Percentiles rank a stretch among this genome's conserved stretches.
Conservation (phyloP, 2,113 vertebrate species). For the Phocoena phocoena region DNA sequence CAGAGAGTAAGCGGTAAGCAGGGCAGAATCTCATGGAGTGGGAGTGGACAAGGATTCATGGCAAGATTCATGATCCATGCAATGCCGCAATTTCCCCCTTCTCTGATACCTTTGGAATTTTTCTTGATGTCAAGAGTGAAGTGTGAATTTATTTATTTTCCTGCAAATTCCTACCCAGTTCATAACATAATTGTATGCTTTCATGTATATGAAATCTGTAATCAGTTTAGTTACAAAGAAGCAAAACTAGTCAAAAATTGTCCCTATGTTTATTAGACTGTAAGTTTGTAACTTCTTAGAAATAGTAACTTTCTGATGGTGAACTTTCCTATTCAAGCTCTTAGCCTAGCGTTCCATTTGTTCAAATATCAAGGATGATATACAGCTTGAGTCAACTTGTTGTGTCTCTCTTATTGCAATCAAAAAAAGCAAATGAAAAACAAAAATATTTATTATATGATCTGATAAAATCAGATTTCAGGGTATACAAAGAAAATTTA, state of each 20-base stretch:
- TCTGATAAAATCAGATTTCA: neutral
- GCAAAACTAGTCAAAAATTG: neutral
- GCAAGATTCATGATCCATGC: neutral
- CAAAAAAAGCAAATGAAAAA: neutral
- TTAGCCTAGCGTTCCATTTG: neutral
- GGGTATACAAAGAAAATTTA: neutral
- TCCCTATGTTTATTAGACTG: neutral
- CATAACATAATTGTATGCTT: neutral
- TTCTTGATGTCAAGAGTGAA: neutral
- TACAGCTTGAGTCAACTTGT: neutral
- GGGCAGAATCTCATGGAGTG: neutral
- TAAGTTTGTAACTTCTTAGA: neutral
- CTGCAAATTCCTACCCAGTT: neutral
- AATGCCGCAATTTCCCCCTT: neutral
- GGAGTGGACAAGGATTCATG: too few relatives aligned
- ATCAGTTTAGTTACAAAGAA: neutral
- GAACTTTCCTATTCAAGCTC: neutral
- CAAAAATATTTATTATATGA: neutral
- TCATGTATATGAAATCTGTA: neutral
- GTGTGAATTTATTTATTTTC: neutral
- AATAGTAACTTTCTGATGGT: neutral
- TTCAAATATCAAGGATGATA: neutral
- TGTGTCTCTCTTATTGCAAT: neutral
- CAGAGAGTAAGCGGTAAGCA: neutral
- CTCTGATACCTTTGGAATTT: neutral